Conservation (phyloP, 2,113 vertebrate species). For the Suricata suricatta region DNA sequence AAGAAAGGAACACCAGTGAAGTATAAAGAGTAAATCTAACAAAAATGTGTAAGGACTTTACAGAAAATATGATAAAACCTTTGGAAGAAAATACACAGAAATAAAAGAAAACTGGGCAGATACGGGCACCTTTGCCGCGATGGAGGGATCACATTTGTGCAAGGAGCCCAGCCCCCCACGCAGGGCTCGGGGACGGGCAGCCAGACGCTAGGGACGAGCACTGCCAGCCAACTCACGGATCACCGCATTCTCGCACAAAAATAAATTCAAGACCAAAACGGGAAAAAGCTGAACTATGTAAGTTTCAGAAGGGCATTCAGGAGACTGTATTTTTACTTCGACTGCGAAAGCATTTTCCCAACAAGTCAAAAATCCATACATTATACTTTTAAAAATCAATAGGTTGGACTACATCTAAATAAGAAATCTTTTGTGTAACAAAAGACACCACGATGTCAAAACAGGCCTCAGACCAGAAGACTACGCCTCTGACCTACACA, state of each 20-base stretch:
- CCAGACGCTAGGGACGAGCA: fast-evolving
- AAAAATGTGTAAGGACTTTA: neutral
- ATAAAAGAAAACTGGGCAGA: neutral
- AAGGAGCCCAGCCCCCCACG: fast-evolving
- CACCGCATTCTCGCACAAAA: neutral
- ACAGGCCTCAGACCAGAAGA: neutral
- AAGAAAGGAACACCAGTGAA: neutral
- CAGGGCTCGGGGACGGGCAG: neutral
- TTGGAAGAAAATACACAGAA: neutral
- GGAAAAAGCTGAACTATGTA: neutral
- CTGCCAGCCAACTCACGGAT: fast-evolving
- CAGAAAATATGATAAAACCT: neutral
- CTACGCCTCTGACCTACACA: fast-evolving
- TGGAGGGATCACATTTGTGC: fast-evolving
- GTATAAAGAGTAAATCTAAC: neutral
- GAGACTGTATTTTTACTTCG: neutral
- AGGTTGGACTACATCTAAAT: neutral
- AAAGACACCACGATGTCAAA: neutral
- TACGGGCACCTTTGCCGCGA: fast-evolving
- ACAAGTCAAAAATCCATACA: neutral
- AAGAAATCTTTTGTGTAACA: neutral
- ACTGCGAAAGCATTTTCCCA: neutral
- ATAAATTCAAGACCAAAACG: too few relatives aligned
- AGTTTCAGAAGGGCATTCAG: neutral
- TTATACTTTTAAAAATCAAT: neutral